Evolutionary conservation across 1,140 invertebrate species (phyloP), one percentile per base, ranked within the genome.

Genomic region (Drosophila pectinifera): DNA sequence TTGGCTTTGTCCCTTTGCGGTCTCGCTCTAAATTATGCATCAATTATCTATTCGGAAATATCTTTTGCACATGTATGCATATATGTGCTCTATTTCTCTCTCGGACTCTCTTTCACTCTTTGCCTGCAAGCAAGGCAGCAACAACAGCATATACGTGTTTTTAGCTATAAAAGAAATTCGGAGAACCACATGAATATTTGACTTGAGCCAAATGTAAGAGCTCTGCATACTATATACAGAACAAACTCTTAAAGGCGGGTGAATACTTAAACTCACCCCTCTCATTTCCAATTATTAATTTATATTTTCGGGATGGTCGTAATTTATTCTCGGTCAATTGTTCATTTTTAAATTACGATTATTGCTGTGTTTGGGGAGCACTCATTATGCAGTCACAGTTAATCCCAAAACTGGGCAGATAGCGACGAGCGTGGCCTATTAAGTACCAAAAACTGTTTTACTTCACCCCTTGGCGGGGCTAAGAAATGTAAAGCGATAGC

Each of bases 341-440:
- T 46, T 70, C 26, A 42, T 48, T 22, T 36, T 57, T 57, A 70
- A 72, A 41, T 39, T 41, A 72, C 65, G 68, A 70, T 57, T 70
- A 69, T 69, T 39, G 58, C 56, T 64, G 11, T 48, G 31, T 2
- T 16, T 10, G 13, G 31, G 34, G 34, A 7, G n/a, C 65, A 43
- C 31, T 39, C 42, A 70, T 57, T 70, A 69, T 34, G 41, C 49
- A 69, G 63, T 46, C 36, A 10, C 42, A 70, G 53, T 42, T 70
- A 70, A 57, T 57, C 68, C 65, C 49, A 70, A 70, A 36, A 22
- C 24, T 31, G 65, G 49, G 28, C 65, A 72, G 68, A 72, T 72
- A 70, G 57, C 64, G 42, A 57, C 65, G 67, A 72, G 68, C 65
- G 34, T 57, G 41, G 68, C 64, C 64, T 70, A 56, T 57, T 72